Evolutionary conservation across 2,888 invertebrate species (phyloP), one percentile per base, ranked within the genome.

Genomic region (Xanthostigma xanthostigma): DNA sequence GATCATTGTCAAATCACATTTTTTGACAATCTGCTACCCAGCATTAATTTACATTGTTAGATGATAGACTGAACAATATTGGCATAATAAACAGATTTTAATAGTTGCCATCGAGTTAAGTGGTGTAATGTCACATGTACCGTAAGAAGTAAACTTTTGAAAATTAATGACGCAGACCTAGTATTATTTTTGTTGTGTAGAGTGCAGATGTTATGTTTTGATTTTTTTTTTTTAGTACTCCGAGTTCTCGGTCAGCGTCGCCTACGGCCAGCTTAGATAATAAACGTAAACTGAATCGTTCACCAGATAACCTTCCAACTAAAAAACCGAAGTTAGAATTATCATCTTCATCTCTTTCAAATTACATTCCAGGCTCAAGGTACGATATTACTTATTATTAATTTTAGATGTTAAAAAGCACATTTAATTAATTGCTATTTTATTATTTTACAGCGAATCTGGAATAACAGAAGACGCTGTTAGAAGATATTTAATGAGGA

Each of bases 391-490:
- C 27, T 37, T 13, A 36, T 48, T 45, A 44, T 38, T 42, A 27
- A 38, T 12, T 12, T 38, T 6, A 38, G 8, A 5, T 38, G 38
- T 12, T n/a, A 5, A 38, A 3, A 13, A 38, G 13, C 38, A 38
- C 3, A n/a, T 12, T 38, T n/a, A 11, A n/a, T 38, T n/a, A 11
- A n/a, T 10, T 36, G 9, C 34, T 8, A 13, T 44, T 33, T 27
- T 6, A 35, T 50, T 35, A 43, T 38, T 10, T 50, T 13, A 41
- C 62, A 87, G 85, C 62, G 88, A 89, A 58, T 87, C 86, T 62
- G 90, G 90, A 45, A 91, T 94, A 37, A 91, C 91, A 0, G 95
- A 96, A 64, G 95, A 95, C 59, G 88, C 92, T 0, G 93, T 98
- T 8, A 75, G 95, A 3, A 80, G 95, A 12, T 97, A 98, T 69